A percentile compares a stretch with the other conserved stretches of the same genome.
Conservation (phyloP, 1,140 invertebrate genomes). For the Paracyclopina nana region DNA sequence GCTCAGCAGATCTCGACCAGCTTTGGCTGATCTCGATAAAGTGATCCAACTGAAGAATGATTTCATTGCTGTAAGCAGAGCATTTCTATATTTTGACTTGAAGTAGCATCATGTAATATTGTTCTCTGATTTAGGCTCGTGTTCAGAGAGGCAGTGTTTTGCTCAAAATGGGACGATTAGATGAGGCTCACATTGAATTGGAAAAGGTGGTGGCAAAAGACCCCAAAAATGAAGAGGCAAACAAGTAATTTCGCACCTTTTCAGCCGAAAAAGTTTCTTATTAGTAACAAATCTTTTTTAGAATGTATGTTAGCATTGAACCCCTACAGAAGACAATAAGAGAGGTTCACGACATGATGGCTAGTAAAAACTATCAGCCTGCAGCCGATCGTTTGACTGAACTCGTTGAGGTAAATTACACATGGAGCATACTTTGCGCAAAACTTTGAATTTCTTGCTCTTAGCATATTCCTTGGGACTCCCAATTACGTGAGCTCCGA, state of each 20-base stretch:
- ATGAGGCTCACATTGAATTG: conserved; percentile 60
- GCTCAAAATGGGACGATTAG: conserved; percentile 67
- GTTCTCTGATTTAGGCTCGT: conserved; percentile 43
- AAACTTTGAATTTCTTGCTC: background rate
- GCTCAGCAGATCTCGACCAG: conserved; percentile 83
- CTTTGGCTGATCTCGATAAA: conserved; percentile 73
- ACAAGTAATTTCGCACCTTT: too few relatives aligned
- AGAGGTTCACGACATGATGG: conserved; percentile 42
- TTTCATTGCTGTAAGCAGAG: too few relatives aligned
- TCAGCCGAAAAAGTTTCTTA: too few relatives aligned
- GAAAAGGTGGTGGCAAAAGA: conserved; percentile 59
- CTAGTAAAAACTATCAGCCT: conserved; percentile 40
- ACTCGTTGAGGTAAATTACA: conserved; percentile 44
- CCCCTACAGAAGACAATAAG: conserved; percentile 42
- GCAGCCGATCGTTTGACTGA: conserved; percentile 47
- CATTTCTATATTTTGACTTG: background rate
- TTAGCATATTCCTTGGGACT: conserved; percentile 62
- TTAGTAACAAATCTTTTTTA: too few relatives aligned
- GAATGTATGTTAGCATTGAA: conserved; percentile 40
- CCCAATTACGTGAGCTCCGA: conserved; percentile 55
- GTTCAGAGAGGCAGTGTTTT: conserved; percentile 67
- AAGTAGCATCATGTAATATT: conserved; percentile 16
- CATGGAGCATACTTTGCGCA: background rate
- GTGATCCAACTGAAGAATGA: conserved; percentile 85
- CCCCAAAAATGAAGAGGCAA: conserved; percentile 52